These are phyloP conservation scores for Plutella xylostella DNA, from an alignment of 2,888 invertebrate species.

Conservation along the genomic window DNA sequence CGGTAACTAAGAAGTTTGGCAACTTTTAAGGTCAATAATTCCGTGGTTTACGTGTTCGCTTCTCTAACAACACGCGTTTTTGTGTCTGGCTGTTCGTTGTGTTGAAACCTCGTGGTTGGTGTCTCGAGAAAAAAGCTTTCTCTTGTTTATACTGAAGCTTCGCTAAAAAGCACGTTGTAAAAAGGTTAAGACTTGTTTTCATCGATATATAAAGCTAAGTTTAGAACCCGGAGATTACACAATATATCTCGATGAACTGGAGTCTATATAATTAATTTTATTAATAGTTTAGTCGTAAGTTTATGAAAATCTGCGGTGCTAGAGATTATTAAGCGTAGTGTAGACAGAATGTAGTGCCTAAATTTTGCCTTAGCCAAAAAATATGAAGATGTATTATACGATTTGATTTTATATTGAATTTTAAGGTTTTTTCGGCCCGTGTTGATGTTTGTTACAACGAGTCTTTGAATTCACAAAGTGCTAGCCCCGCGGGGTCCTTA, in stretches of 20 bases:
- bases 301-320: conserved; percentile 14
- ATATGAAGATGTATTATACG: conserved; percentile 6
- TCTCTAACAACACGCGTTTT: no score
- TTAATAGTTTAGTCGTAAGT: background rate
- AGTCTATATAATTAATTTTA: no score
- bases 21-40: conserved; percentile 49
- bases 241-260: no score
- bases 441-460: conserved; percentile 3
- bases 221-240: no score
- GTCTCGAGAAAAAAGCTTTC: no score
- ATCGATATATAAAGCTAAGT: no score
- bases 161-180: no score
- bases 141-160: no score
- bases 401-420: conserved; percentile 11
- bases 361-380: conserved; percentile 13
- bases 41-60: no score
- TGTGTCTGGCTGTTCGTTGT: no score
- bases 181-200: no score
- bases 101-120: no score
- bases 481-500: conserved; percentile 37
- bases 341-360: conserved; percentile 17
- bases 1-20: conserved; percentile 67
- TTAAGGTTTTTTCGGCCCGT: conserved; percentile 12
- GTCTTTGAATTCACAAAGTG: conserved; percentile 40
- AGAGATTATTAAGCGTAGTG: conserved; percentile 7